Conservation (phyloP, 2,888 invertebrate species). For the Pseudococcus jackbeardsleyi region DNA sequence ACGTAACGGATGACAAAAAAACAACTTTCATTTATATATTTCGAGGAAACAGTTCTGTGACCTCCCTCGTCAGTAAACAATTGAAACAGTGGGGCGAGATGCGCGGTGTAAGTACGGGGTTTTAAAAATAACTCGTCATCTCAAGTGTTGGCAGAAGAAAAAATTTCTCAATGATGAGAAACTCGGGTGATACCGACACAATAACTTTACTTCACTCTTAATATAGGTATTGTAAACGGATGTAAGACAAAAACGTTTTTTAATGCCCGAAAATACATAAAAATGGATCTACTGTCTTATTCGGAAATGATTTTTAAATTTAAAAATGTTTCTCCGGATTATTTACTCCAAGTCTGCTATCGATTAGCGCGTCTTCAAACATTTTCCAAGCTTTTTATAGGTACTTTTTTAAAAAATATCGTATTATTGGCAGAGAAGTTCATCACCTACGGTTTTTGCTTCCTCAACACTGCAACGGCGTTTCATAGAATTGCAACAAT, state of each 20-base stretch:
- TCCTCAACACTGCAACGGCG: neutral
- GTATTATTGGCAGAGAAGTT: neutral
- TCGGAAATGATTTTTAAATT: no score
- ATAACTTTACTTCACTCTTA: neutral
- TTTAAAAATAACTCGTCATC: neutral
- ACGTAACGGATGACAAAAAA: no score
- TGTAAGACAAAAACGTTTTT: neutral
- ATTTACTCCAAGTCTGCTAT: no score
- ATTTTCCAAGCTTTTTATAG: no score
- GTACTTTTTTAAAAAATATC: neutral
- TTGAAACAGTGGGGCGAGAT: neutral
- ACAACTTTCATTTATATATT: no score
- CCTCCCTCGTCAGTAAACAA: no score
- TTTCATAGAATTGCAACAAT: neutral
- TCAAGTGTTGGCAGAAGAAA: neutral
- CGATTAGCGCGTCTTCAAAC: no score
- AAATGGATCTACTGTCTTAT: no score
- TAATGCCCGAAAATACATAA: no score
- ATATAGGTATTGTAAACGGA: neutral
- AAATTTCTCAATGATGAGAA: neutral
- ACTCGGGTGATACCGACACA: neutral
- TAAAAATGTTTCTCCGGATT: no score
- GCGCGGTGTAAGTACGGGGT: neutral
- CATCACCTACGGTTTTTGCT: neutral
- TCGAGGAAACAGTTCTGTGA: no score